Evolutionary conservation across 2,888 invertebrate genomes (phyloP), one percentile per base, ranked within the genome.

Genomic region (Parnassius orleans): DNA sequence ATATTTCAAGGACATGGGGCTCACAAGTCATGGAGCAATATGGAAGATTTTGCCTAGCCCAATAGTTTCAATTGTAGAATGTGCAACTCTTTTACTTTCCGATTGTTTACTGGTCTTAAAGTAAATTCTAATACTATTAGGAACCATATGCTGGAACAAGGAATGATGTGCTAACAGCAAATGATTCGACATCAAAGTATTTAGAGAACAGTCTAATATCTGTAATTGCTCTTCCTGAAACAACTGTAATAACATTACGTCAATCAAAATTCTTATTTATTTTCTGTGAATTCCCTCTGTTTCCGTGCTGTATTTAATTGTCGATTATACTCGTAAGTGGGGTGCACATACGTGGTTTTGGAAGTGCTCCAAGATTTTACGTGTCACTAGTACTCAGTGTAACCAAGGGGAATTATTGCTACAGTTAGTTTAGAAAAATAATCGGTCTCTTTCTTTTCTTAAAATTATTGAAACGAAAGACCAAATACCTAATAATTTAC

Each of bases 301-400:
- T 53, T 24, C 53, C 53, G 57, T 57, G 57, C 12, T 24, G 5
- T 57, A 53, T 53, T 62, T 62, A 53, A 57, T 43, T 62, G 56
- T 24, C 33, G 3, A 12, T 57, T n/a, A n/a, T n/a, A n/a, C n/a
- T n/a, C 47, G 57, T 57, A 46, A 62, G 53, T 57, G 51, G 56
- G 48, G 15, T 11, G 52, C 15, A 12, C 15, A 41, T 52, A 42
- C 43, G 54, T 55, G 10, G 12, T 61, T 57, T 43, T 62, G 61
- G 61, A 50, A 24, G 48, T 33, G 12, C 11, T 53, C 61, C 61
- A 62, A 62, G n/a, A n/a, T 56, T 53, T 53, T 46, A 33, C 47
- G 41, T 48, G 52, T 42, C 61, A 10, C 15, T 47, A 48, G n/a
- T 51, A 33, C 3, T 33, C 15, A 14, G 12, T 60, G 48, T 53